Conservation (phyloP, 2,888 invertebrate species). For the Chrysodeixis includens region DNA sequence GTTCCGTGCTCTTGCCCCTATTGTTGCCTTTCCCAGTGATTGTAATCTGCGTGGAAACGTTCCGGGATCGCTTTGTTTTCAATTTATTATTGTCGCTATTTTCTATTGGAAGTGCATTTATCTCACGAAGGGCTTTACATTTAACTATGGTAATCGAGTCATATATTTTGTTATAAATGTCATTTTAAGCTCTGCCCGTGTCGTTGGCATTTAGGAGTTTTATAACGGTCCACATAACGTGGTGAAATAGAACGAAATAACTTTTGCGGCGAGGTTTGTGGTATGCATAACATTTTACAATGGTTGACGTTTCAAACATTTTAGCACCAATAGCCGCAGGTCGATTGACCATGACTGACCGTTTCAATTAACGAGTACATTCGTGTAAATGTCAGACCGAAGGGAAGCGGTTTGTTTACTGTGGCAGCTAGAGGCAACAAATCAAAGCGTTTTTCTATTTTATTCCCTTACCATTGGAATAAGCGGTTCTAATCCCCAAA, state of each 20-base stretch:
- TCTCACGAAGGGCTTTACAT: conserved; percentile 18
- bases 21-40: conserved; percentile 73
- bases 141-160: conserved; percentile 13
- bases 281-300: conserved; percentile 50
- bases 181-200: conserved; percentile 8
- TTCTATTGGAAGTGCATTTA: conserved; percentile 31
- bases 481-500: conserved; percentile 28
- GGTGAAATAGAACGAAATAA: conserved; percentile 48
- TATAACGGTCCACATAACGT: conserved; percentile 36
- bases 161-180: conserved; percentile 14
- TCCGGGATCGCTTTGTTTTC: conserved; percentile 43
- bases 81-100: conserved; percentile 48
- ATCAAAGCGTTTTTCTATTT: conserved; percentile 10
- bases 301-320: conserved; percentile 41
- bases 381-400: conserved; percentile 45
- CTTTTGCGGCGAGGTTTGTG: conserved; percentile 32
- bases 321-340: conserved; percentile 42
- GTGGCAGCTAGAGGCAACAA: conserved; percentile 19
- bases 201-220: conserved; percentile 31
- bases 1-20: conserved; percentile 70
- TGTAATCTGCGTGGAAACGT: conserved; percentile 59
- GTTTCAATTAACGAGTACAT: conserved; percentile 48
- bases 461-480: conserved; percentile 24
- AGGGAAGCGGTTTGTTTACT: conserved; percentile 22
- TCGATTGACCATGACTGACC: conserved; percentile 51